These are phyloP conservation scores for Menura novaehollandiae DNA, from an alignment of 2,113 vertebrate genomes.

Conservation along the genomic window DNA sequence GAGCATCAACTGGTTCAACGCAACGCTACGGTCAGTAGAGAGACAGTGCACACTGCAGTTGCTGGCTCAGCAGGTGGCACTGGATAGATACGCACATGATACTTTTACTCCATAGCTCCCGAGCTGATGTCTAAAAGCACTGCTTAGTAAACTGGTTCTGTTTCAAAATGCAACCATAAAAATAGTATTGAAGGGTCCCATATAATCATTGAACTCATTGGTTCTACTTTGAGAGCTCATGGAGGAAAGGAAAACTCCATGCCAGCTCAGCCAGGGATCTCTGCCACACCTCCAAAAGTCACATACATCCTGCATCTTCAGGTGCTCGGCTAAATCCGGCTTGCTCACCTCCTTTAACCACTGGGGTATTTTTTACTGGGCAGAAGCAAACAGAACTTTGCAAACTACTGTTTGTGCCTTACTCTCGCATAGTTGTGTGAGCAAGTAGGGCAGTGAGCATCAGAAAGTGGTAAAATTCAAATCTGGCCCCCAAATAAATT, in stretches of 20 bases:
- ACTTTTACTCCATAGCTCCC: not conserved
- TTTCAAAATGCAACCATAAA: not conserved
- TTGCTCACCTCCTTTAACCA: not conserved
- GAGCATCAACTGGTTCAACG: not conserved
- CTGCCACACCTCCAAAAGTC: not conserved
- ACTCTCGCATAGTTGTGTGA: not conserved
- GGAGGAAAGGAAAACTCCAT: not conserved
- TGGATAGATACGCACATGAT: constrained; percentile 12
- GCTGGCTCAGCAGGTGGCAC: constrained; percentile 52
- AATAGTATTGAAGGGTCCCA: not conserved
- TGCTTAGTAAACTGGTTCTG: not conserved
- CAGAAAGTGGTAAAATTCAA: not conserved
- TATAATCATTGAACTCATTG: not conserved
- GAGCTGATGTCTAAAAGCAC: not conserved
- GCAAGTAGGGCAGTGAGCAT: not conserved
- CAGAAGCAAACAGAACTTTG: not conserved
- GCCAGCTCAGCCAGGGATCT: not conserved
- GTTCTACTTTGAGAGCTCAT: not conserved
- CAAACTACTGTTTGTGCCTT: not conserved
- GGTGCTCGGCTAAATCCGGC: not conserved
- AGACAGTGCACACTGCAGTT: not conserved
- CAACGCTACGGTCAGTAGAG: not conserved
- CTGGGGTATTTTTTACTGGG: not conserved
- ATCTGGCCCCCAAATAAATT: not conserved
- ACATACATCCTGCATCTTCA: not conserved